Percentiles rank a stretch among this genome's conserved stretches.
These are phyloP conservation scores for Drosophila demipolita DNA, from an alignment of 2,888 invertebrate genomes.

Conservation along the genomic window DNA sequence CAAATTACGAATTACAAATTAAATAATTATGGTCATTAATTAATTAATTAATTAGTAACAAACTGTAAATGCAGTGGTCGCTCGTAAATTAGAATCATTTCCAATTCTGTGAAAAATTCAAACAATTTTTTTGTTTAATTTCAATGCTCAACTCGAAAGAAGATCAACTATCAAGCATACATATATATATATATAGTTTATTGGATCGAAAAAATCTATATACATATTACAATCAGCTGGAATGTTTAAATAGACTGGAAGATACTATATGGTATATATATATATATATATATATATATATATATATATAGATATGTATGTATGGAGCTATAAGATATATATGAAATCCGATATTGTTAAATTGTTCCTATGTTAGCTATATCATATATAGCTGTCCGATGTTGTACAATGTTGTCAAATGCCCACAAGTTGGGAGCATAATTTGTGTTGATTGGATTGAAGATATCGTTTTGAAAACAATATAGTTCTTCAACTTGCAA, in stretches of 20 bases:
- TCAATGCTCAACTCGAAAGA: background rate
- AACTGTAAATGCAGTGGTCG: slow-evolving; percentile 8
- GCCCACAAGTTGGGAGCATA: background rate
- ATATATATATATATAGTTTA: background rate
- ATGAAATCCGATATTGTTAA: background rate
- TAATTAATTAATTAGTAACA: slow-evolving; percentile 23
- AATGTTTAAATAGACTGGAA: background rate
- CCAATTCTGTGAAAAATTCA: background rate
- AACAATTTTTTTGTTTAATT: background rate
- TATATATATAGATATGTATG: background rate
- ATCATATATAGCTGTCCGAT: slow-evolving; percentile 6
- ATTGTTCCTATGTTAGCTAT: slow-evolving; percentile 8
- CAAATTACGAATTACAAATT: background rate
- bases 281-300: background rate
- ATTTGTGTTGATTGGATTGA: background rate
- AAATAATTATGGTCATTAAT: slow-evolving; percentile 11
- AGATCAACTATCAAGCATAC: background rate
- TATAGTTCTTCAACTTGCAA: background rate
- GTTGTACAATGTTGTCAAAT: background rate
- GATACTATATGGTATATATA: background rate
- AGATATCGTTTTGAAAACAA: background rate
- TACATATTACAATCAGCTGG: background rate
- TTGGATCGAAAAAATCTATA: background rate
- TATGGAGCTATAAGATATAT: background rate
- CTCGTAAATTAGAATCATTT: slow-evolving; percentile 1